These are phyloP conservation scores for Drosophila aff. DNA, from an alignment of 1,140 invertebrate genomes.

Conservation along the genomic window DNA sequence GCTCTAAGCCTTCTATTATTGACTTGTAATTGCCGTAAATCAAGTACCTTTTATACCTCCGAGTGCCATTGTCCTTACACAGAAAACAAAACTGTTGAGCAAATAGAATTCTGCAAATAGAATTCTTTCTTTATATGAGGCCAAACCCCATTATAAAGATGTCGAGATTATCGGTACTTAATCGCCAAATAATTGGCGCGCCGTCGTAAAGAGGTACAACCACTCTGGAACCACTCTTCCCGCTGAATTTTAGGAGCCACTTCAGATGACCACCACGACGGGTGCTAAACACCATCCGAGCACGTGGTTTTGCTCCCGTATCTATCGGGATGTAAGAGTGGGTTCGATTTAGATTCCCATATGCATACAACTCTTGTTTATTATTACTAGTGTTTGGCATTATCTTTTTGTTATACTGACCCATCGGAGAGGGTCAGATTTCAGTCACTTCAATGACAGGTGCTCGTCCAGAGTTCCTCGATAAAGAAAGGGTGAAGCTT, in stretches of 20 bases:
- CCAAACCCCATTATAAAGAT: slow-evolving; percentile 58
- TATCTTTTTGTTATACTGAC: slow-evolving; percentile 24
- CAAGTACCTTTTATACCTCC: not conserved
- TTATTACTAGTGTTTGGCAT: slow-evolving; percentile 1
- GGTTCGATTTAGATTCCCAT: slow-evolving; percentile 3
- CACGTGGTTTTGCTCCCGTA: slow-evolving; percentile 31
- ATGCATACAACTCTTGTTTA: slow-evolving; percentile 3
- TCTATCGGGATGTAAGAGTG: slow-evolving; percentile 8
- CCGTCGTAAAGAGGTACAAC: slow-evolving; percentile 44
- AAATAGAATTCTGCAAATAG: slow-evolving; percentile 27
- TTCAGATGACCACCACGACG: slow-evolving; percentile 15
- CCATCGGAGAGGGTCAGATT: slow-evolving; percentile 31
- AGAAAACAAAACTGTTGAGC: slow-evolving; percentile 36
- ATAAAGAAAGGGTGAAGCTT: slow-evolving; percentile 9
- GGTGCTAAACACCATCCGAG: not conserved
- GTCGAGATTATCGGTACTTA: slow-evolving; percentile 63
- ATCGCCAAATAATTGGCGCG: slow-evolving; percentile 61
- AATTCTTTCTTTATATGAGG: slow-evolving; percentile 22
- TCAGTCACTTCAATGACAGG: slow-evolving; percentile 1
- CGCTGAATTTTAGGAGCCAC: slow-evolving; percentile 19
- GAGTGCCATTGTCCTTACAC: slow-evolving; percentile 29
- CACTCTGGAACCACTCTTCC: slow-evolving; percentile 5
- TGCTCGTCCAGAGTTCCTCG: not conserved
- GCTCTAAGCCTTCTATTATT: slow-evolving; percentile 9
- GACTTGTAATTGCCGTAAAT: slow-evolving; percentile 18